Evolutionary conservation across 2,797 vertebrate genomes (phyloP).

Genomic region (Steatocranus sp.): DNA sequence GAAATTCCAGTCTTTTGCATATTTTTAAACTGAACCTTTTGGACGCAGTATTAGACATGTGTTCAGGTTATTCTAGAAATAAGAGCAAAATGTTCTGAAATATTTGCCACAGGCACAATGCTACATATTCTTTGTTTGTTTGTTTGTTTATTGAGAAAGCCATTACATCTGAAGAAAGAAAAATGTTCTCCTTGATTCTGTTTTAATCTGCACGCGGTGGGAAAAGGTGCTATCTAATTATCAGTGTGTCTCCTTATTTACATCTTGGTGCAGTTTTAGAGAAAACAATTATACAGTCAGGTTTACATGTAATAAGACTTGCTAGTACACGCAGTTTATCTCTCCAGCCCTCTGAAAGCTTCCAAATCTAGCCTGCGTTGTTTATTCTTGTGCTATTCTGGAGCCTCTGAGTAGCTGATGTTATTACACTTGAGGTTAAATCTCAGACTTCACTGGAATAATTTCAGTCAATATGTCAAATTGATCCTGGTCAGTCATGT

Average conservation of each 20-base stretch:
- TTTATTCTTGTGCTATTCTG: not conserved
- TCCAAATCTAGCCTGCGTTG: not conserved
- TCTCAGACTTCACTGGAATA: conserved; percentile 14
- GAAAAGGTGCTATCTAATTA: not conserved
- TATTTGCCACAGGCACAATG: not conserved
- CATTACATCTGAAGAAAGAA: not conserved
- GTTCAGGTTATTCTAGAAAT: not conserved
- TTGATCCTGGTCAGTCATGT: conserved; percentile 11
- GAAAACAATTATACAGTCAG: not conserved
- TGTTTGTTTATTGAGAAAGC: not conserved
- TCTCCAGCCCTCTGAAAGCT: not conserved
- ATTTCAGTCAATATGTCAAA: conserved; percentile 36
- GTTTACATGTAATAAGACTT: not conserved
- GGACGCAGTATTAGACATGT: not conserved
- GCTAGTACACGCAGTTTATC: not conserved
- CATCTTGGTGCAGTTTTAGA: not conserved
- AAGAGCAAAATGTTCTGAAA: accelerated
- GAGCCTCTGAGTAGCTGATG: not conserved
- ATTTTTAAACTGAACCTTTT: not conserved
- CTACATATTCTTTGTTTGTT: not conserved
- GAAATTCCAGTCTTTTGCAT: accelerated
- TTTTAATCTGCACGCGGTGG: not conserved
- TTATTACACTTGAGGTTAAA: not conserved
- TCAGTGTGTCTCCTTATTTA: not conserved
- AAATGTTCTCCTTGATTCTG: not conserved